These are phyloP conservation scores for Centropus bengalensis DNA, from an alignment of 2,113 vertebrate genomes.

Conservation along the genomic window DNA sequence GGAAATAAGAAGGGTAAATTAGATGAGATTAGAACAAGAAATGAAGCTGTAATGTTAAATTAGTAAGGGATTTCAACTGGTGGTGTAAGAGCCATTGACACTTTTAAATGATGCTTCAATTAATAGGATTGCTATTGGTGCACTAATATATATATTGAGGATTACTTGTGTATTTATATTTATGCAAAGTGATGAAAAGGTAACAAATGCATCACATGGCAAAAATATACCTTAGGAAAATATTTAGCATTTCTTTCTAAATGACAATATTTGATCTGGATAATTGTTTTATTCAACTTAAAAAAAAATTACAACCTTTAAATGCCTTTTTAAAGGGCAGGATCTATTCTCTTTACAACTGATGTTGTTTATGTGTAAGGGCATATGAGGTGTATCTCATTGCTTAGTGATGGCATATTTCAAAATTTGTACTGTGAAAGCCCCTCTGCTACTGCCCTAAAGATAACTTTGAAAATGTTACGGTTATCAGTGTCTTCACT, in stretches of 20 bases:
- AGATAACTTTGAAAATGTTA: not conserved
- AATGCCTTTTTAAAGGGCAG: not conserved
- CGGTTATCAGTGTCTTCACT: not conserved
- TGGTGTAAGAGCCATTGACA: slow-evolving; percentile 40
- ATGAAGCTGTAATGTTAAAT: slow-evolving; percentile 75
- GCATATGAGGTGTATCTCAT: not conserved
- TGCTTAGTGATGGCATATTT: slow-evolving; percentile 13
- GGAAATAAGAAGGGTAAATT: slow-evolving; percentile 77
- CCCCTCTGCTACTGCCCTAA: not conserved
- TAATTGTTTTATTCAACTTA: slow-evolving; percentile 3
- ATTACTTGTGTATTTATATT: slow-evolving; percentile 44
- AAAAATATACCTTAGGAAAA: slow-evolving; percentile 24
- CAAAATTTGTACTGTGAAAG: not conserved
- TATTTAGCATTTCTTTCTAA: not conserved
- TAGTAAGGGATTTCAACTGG: slow-evolving; percentile 49
- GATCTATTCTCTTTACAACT: slow-evolving; percentile 15
- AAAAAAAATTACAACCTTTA: not conserved
- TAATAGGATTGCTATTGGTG: slow-evolving; percentile 49
- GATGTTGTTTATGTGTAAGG: not conserved
- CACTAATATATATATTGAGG: slow-evolving; percentile 17
- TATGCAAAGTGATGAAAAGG: not conserved
- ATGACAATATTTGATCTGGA: not conserved
- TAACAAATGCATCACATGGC: not conserved
- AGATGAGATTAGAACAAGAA: slow-evolving; percentile 78
- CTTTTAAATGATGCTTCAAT: slow-evolving; percentile 61